These are phyloP conservation scores for Aricia artaxerxes DNA, from an alignment of 2,888 invertebrate genomes.

Conservation along the genomic window DNA sequence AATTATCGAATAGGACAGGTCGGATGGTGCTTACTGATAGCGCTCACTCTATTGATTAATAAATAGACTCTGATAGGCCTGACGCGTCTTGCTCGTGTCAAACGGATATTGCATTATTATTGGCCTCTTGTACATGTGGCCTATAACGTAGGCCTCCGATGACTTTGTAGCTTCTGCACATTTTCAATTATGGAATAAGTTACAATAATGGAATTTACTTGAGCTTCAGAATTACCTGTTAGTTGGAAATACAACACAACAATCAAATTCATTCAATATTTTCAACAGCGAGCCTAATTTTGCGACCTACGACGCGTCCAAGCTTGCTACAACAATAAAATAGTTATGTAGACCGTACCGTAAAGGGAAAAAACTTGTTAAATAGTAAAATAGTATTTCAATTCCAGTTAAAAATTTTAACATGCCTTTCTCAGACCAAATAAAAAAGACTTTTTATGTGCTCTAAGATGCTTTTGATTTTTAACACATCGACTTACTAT, in stretches of 20 bases:
- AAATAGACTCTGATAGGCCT: constrained; percentile 46
- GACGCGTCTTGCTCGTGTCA: constrained; percentile 28
- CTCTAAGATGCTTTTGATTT: too few relatives aligned
- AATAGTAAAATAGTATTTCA: neutral
- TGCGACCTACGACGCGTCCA: neutral
- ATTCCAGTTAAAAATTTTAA: neutral
- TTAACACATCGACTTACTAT: too few relatives aligned
- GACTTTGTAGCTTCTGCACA: neutral
- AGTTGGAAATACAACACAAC: too few relatives aligned
- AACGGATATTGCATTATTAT: constrained; percentile 38
- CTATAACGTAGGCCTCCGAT: neutral
- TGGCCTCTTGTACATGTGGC: neutral
- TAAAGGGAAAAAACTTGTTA: neutral
- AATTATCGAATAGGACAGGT: constrained; percentile 60
- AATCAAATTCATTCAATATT: too few relatives aligned
- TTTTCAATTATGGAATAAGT: neutral
- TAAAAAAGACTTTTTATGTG: too few relatives aligned
- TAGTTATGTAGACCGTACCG: neutral
- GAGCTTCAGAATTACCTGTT: too few relatives aligned
- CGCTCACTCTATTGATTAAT: constrained; percentile 47
- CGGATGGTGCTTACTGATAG: constrained; percentile 50
- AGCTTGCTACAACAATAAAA: neutral
- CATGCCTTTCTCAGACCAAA: too few relatives aligned
- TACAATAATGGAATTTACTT: neutral
- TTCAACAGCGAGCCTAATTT: neutral